These are phyloP conservation scores for Aplochiton taeniatus DNA, from an alignment of 2,797 vertebrate species.

Conservation along the genomic window DNA sequence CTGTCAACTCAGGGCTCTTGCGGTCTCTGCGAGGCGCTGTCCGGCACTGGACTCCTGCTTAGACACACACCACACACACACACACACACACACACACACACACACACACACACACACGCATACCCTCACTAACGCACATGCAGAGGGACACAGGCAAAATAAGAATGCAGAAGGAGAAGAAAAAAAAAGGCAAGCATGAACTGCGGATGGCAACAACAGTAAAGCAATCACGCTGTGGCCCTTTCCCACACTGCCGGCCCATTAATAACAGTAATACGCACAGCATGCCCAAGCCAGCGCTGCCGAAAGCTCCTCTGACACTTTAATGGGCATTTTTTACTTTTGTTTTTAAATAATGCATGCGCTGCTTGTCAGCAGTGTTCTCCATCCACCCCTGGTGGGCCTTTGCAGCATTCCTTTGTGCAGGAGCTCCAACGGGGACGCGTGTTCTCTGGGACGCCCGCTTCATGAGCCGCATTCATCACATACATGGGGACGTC, in stretches of 20 bases:
- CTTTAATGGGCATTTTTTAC: constrained; percentile 71
- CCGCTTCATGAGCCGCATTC: constrained; percentile 13
- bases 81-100: not conserved
- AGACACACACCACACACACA: constrained; percentile 35
- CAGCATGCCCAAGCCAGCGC: constrained; percentile 55
- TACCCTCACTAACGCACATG: not conserved
- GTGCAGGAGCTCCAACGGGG: constrained; percentile 17
- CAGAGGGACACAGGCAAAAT: not conserved
- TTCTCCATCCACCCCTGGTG: not conserved
- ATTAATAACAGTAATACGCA: constrained; percentile 71
- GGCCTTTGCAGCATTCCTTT: constrained; percentile 2
- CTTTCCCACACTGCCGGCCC: constrained; percentile 66
- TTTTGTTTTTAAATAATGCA: constrained; percentile 77
- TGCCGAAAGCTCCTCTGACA: constrained; percentile 70
- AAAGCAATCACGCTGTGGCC: constrained; percentile 63
- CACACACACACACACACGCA: constrained; percentile 4
- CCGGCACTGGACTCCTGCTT: constrained; percentile 53
- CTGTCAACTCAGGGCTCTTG: constrained; percentile 58
- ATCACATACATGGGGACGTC: not conserved
- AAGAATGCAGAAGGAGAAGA: constrained; percentile 16
- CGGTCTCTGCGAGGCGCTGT: constrained; percentile 37
- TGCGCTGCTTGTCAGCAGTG: constrained; percentile 68
- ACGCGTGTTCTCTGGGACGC: constrained; percentile 11
- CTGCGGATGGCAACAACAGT: constrained; percentile 60
- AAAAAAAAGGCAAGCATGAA: constrained; percentile 31